These are phyloP conservation scores for Merluccius polli DNA, from an alignment of 2,797 vertebrate genomes.

Conservation along the genomic window DNA sequence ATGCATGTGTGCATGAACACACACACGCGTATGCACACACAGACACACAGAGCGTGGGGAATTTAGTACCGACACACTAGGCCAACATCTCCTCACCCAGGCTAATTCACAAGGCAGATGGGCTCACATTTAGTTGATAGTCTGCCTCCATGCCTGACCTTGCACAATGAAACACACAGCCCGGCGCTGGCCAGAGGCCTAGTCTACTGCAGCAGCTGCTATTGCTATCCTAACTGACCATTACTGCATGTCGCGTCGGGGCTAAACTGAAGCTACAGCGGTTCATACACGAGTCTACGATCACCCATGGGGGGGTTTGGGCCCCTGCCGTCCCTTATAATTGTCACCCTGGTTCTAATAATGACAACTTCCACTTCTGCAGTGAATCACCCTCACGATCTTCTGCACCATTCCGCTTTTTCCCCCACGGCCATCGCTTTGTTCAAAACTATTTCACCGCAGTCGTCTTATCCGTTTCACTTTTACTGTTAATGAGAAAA, in stretches of 20 bases:
- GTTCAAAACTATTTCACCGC: not conserved
- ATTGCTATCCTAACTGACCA: conserved; percentile 18
- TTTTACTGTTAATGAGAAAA: not conserved
- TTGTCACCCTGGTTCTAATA: not conserved
- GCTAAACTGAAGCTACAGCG: conserved; percentile 20
- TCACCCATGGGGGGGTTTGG: not conserved
- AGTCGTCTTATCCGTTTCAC: not conserved
- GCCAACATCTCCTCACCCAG: conserved; percentile 23
- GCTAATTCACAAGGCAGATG: conserved; percentile 36
- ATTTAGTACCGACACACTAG: conserved; percentile 21
- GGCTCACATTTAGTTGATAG: conserved; percentile 44
- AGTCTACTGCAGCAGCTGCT: conserved; percentile 30
- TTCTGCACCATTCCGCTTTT: not conserved
- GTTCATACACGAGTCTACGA: conserved; percentile 18
- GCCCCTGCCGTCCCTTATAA: not conserved
- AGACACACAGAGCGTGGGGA: conserved; percentile 20
- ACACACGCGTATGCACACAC: not conserved
- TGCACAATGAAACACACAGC: conserved; percentile 29
- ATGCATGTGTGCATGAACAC: conserved; percentile 18
- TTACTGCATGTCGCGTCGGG: conserved; percentile 17
- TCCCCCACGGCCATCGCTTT: not conserved
- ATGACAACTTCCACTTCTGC: not conserved
- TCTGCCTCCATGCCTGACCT: conserved; percentile 33
- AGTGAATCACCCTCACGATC: not conserved
- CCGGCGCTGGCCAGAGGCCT: conserved; percentile 17